A percentile compares a stretch with the other conserved stretches of the same genome.
phyloP scores from a whole-genome alignment of 1,140 invertebrate genomes.

The Rhyacophila brunnea region DNA sequence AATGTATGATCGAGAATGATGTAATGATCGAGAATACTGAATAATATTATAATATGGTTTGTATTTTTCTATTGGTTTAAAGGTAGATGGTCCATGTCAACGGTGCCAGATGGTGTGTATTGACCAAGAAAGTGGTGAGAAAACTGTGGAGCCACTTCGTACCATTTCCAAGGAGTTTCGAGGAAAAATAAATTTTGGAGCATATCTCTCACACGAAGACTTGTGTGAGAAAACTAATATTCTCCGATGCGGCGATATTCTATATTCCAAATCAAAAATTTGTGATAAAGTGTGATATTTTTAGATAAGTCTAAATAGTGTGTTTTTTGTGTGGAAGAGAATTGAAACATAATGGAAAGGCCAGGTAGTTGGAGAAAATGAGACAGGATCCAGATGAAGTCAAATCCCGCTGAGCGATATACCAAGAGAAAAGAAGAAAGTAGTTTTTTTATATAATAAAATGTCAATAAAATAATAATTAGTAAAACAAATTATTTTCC shows the following conservation, averaged over 20 bases:
- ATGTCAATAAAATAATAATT: no score
- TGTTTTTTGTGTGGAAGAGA: no score
- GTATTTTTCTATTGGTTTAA: no score
- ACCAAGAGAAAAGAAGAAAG: no score
- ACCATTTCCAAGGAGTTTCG: slow-evolving; percentile 71
- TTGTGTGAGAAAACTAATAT: slow-evolving; percentile 1
- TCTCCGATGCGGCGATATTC: slow-evolving; percentile 16
- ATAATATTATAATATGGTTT: no score
- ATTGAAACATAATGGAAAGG: no score
- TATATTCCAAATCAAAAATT: slow-evolving; percentile 8
- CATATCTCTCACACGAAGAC: slow-evolving; percentile 60
- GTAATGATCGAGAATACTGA: slow-evolving; percentile 7
- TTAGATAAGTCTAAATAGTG: no score
- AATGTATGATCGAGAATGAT: neutral
- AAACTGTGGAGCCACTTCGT: slow-evolving; percentile 80
- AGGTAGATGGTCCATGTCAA: slow-evolving; percentile 76
- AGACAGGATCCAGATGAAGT: no score
- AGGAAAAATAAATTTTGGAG: slow-evolving; percentile 77
- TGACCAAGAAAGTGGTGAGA: slow-evolving; percentile 78
- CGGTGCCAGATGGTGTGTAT: slow-evolving; percentile 95
- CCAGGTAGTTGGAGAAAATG: no score
- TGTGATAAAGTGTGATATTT: neutral
- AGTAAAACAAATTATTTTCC: no score
- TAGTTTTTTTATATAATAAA: no score
- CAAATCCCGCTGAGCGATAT: no score